Percentiles rank a stretch among this genome's conserved stretches.
Evolutionary conservation across 2,888 invertebrate genomes (phyloP).

Genomic region (Phrixothrix hirtus): DNA sequence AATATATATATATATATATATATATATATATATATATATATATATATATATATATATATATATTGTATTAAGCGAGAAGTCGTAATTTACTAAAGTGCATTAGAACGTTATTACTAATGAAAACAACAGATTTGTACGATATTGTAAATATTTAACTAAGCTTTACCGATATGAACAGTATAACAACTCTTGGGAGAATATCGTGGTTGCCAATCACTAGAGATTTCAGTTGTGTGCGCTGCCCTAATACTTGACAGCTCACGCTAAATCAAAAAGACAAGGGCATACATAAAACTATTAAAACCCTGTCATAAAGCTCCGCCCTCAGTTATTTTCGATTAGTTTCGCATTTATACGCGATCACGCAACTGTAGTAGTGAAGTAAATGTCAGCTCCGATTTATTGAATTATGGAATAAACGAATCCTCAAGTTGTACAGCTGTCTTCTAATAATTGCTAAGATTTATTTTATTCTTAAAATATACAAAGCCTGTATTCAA

Average conservation of each 20-base stretch:
- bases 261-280: conserved; percentile 27
- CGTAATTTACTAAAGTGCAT: too few relatives aligned
- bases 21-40: too few relatives aligned
- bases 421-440: conserved; percentile 12
- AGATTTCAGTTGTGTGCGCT: conserved; percentile 8
- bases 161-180: too few relatives aligned
- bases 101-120: too few relatives aligned
- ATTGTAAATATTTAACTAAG: too few relatives aligned
- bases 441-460: conserved; percentile 12
- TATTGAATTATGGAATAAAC: conserved; percentile 18
- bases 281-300: conserved; percentile 34
- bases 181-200: too few relatives aligned
- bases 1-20: too few relatives aligned
- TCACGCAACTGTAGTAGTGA: conserved; percentile 27
- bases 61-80: too few relatives aligned
- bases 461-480: too few relatives aligned
- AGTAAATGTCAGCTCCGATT: conserved; percentile 34
- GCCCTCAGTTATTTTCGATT: conserved; percentile 34
- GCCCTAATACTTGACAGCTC: conserved; percentile 11
- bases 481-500: too few relatives aligned
- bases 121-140: too few relatives aligned
- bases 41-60: too few relatives aligned
- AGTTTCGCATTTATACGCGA: conserved; percentile 29
- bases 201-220: not conserved
- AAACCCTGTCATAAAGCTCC: conserved; percentile 31